Evolutionary conservation across 1,140 invertebrate species (phyloP).

Genomic region (Ips nitidus): DNA sequence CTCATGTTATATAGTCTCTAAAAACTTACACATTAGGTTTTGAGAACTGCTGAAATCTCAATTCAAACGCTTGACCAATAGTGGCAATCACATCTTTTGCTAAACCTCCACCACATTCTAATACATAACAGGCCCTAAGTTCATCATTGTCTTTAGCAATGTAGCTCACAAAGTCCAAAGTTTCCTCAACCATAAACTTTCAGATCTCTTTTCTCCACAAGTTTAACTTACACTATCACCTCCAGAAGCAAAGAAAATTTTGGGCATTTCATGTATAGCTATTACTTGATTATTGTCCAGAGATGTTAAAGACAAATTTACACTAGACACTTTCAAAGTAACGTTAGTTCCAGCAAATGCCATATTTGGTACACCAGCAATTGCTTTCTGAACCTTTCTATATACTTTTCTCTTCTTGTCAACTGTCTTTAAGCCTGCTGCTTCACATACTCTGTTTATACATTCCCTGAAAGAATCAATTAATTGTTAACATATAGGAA

Average conservation of each 20-base stretch:
- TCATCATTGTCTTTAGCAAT: constrained; percentile 91
- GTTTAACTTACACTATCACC: constrained; percentile 78
- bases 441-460: constrained; percentile 93
- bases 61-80: constrained; percentile 96
- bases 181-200: constrained; percentile 66
- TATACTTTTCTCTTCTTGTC: constrained; percentile 87
- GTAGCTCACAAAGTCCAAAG: constrained; percentile 95
- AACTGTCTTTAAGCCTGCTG: constrained; percentile 85
- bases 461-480: constrained; percentile 78
- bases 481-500: background rate
- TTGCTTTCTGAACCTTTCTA: constrained; percentile 77
- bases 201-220: background rate
- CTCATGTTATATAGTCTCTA: background rate
- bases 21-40: constrained; percentile 59
- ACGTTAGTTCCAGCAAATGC: constrained; percentile 91
- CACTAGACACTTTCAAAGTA: constrained; percentile 88
- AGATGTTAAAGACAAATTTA: constrained; percentile 79
- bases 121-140: constrained; percentile 93
- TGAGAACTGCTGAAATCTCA: constrained; percentile 90
- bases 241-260: constrained; percentile 96
- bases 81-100: constrained; percentile 97
- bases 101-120: constrained; percentile 91
- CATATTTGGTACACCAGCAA: constrained; percentile 86
- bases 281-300: constrained; percentile 85
- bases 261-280: constrained; percentile 93